Conservation (phyloP, 2,888 invertebrate species). For the Stegophylla sp. region DNA sequence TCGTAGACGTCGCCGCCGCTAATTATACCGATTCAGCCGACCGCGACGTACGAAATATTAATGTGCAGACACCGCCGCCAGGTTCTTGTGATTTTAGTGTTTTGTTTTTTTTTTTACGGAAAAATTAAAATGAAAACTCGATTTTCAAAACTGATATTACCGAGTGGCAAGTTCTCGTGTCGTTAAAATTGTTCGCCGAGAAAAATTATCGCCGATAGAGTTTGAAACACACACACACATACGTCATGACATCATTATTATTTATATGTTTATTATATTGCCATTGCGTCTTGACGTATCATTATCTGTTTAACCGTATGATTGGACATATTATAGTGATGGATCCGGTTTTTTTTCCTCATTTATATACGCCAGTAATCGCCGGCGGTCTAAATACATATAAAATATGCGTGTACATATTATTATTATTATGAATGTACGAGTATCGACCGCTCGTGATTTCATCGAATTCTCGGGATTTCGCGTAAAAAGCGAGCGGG, state of each 20-base stretch:
- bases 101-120: neutral
- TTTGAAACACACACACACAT: neutral
- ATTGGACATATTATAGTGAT: neutral
- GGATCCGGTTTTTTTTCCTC: conserved; percentile 35
- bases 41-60: neutral
- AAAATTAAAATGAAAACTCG: neutral
- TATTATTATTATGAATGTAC: too few relatives aligned
- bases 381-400: conserved; percentile 3
- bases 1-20: neutral
- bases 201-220: neutral
- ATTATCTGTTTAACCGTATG: neutral
- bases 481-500: conserved; percentile 8
- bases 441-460: neutral
- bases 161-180: neutral
- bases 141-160: neutral
- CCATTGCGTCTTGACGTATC: neutral
- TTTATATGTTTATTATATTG: conserved; percentile 3
- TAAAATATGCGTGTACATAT: neutral
- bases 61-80: neutral
- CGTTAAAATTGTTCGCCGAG: neutral
- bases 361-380: neutral
- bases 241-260: neutral
- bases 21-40: conserved; percentile 43
- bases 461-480: neutral
- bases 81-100: neutral